Base-by-base conservation (phyloP, 2,888 invertebrate genomes). In the Aphidius colemani region DNA sequence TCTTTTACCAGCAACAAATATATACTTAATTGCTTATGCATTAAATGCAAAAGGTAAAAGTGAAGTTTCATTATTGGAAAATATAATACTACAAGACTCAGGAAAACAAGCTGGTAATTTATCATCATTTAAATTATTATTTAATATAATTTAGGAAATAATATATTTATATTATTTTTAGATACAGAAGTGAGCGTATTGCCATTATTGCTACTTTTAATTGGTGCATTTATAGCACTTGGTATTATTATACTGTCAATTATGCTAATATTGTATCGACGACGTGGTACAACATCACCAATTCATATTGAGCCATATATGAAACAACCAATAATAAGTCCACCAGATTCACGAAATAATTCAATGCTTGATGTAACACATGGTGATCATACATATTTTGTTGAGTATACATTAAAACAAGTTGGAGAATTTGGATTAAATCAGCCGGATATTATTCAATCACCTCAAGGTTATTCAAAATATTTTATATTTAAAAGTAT, bases 11-110 rank as follows among this genome's bases (percentile, higher is more conserved):
- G 76, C 82, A 39, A 82, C 81, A 44, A 78, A 79, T 60, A 78
- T 84, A 81, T 73, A 83, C 68, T 70, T 95, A 71, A 88, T 92
- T 69, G 90, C 93, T 71, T 95, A 92, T 82, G 91, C 94, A 64
- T 88, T 88, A 72, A 95, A 95, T 83, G 89, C 91, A 66, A 95
- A 95, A 82, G 95, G 95, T 60, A 88, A 90, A 69, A 93, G 94
- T 66, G 94, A 93, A 74, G 89, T 90, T 73, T 88, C 91, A 66
- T 85, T 93, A 7, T 85, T 95, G 66, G 94, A 95, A 81, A 93
- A 94, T 78, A 93, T 94, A 74, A 90, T 93, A 73, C 89, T 94
- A 76, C 91, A 92, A 82, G 94, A 94, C 82, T 92, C 94, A 57
- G 94, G 93, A 72, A 92, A 90, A 79, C 88, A 92, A 78, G 90